Evolutionary conservation across 2,797 vertebrate genomes (phyloP).

Genomic region (Parauchenoglanis ngamensis): DNA sequence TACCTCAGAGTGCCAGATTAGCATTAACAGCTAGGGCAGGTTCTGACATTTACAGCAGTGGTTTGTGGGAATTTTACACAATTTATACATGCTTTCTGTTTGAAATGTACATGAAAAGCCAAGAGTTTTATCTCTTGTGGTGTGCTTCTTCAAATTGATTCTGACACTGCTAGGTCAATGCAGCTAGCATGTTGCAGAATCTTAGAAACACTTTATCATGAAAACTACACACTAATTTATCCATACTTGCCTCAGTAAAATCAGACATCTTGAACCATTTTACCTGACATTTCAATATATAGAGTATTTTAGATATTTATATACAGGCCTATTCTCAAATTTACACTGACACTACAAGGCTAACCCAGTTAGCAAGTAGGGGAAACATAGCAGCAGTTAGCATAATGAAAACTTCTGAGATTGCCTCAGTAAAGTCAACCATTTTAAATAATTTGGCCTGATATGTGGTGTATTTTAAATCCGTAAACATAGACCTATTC

Average conservation of each 20-base stretch:
- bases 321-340: not conserved
- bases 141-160: not conserved
- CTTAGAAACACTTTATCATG: not conserved
- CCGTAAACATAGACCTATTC: not conserved
- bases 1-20: constrained; percentile 11
- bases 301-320: not conserved
- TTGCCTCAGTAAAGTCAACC: not conserved
- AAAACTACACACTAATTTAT: not conserved
- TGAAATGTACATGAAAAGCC: not conserved
- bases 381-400: not conserved
- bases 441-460: not conserved
- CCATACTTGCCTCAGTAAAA: not conserved
- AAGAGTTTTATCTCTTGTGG: too few relatives aligned
- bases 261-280: not conserved
- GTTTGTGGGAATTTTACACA: not conserved
- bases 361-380: not conserved
- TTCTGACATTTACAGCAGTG: not conserved
- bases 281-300: not conserved
- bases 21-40: not conserved
- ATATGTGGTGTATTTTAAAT: not conserved
- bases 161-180: not conserved
- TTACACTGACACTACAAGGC: not conserved
- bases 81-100: not conserved
- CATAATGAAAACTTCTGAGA: not conserved
- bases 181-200: not conserved